Percentiles rank a stretch among this genome's conserved stretches.
phyloP scores from a whole-genome alignment of 1,140 invertebrate species.

The Himalopsyche phryganea region DNA sequence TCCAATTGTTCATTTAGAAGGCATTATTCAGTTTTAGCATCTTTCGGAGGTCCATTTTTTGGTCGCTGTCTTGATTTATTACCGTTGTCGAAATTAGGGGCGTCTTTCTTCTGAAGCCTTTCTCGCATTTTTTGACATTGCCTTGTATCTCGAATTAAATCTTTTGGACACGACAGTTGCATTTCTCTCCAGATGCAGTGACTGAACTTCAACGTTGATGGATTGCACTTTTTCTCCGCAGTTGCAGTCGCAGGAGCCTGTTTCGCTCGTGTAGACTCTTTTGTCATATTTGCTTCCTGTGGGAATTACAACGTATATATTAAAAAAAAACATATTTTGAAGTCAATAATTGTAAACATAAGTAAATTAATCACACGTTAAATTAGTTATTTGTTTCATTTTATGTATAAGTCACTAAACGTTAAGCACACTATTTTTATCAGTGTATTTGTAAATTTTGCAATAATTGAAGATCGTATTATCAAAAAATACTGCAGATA shows the following conservation, averaged over 20 bases:
- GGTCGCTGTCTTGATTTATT: neutral
- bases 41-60: neutral
- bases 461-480: no score
- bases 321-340: no score
- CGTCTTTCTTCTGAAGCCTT: constrained; percentile 36
- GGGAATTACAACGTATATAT: no score
- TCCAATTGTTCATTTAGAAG: no score
- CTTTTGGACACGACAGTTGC: constrained; percentile 41
- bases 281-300: neutral
- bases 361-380: no score
- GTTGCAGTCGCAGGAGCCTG: constrained; percentile 24
- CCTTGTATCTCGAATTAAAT: constrained; percentile 39
- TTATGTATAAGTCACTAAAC: no score
- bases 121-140: constrained; percentile 38
- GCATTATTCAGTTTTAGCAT: no score
- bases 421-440: no score
- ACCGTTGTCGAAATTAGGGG: constrained; percentile 22
- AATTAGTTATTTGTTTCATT: no score
- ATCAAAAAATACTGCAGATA: no score
- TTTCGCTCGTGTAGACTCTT: neutral
- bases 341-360: no score
- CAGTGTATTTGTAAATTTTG: no score
- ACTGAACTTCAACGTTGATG: constrained; percentile 37
- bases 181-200: constrained; percentile 43
- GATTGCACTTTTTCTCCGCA: constrained; percentile 35